phyloP scores from a whole-genome alignment of 2,888 invertebrate genomes.

The Octodonta nipae region DNA sequence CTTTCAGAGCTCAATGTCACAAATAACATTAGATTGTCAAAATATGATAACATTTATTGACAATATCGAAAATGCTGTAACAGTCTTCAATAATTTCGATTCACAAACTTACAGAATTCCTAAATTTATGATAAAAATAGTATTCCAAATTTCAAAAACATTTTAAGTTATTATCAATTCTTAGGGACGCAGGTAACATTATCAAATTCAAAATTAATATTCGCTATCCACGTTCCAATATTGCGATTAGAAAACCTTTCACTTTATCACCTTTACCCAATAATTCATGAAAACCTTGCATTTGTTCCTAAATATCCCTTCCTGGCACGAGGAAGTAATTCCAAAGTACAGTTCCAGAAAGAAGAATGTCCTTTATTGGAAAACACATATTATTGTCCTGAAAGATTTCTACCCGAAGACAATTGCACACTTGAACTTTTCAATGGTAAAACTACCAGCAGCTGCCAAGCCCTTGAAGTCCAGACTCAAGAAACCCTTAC shows the following conservation, averaged over 20 bases:
- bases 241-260: neutral
- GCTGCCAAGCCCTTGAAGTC: no score
- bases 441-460: no score
- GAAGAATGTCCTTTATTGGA: no score
- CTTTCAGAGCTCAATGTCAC: conserved; percentile 2
- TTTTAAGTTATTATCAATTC: conserved; percentile 2
- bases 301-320: no score
- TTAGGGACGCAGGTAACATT: conserved; percentile 4
- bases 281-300: no score
- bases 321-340: no score
- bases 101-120: neutral
- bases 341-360: no score
- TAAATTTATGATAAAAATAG: conserved; percentile 2
- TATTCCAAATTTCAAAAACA: neutral
- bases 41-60: conserved; percentile 2
- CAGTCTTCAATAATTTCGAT: neutral
- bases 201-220: conserved; percentile 4
- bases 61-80: neutral
- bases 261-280: conserved; percentile 1
- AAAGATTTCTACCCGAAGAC: no score
- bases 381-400: no score
- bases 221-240: conserved; percentile 5
- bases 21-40: conserved; percentile 3
- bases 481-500: no score
- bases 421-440: no score